These are phyloP conservation scores for Pollicipes pollicipes DNA, from an alignment of 1,140 invertebrate genomes.

Conservation along the genomic window DNA sequence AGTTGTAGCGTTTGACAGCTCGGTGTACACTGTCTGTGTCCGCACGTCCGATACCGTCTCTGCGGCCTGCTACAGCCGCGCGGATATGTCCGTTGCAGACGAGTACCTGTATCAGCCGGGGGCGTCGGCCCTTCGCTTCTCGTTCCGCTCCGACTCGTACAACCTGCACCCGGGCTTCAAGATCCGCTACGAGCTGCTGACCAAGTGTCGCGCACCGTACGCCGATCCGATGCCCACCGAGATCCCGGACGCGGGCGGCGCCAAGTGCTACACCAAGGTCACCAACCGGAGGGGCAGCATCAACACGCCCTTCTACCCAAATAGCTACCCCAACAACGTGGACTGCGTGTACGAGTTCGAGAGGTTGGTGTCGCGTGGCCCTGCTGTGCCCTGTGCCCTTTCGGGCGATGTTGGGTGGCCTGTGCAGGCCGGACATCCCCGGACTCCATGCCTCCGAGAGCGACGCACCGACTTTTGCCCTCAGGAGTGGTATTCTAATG, in stretches of 20 bases:
- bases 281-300: conserved; percentile 23
- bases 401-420: too few relatives aligned
- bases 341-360: conserved; percentile 28
- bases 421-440: too few relatives aligned
- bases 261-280: conserved; percentile 25
- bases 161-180: conserved; percentile 20
- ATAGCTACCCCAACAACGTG: conserved; percentile 23
- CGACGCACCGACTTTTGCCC: too few relatives aligned
- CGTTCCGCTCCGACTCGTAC: conserved; percentile 21
- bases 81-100: conserved; percentile 19
- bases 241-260: conserved; percentile 22
- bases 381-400: too few relatives aligned
- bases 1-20: too few relatives aligned
- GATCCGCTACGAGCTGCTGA: conserved; percentile 22
- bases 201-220: conserved; percentile 21
- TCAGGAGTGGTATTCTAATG: too few relatives aligned
- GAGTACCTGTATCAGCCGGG: conserved; percentile 25
- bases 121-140: conserved; percentile 22
- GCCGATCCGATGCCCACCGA: conserved; percentile 22
- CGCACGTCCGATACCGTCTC: too few relatives aligned
- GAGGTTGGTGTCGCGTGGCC: conserved; percentile 23
- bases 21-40: too few relatives aligned
- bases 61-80: too few relatives aligned
- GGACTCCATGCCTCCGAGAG: too few relatives aligned
- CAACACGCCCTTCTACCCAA: conserved; percentile 25